Evolutionary conservation across 2,113 vertebrate genomes (phyloP).

Genomic region (Rhipidura dahli): DNA sequence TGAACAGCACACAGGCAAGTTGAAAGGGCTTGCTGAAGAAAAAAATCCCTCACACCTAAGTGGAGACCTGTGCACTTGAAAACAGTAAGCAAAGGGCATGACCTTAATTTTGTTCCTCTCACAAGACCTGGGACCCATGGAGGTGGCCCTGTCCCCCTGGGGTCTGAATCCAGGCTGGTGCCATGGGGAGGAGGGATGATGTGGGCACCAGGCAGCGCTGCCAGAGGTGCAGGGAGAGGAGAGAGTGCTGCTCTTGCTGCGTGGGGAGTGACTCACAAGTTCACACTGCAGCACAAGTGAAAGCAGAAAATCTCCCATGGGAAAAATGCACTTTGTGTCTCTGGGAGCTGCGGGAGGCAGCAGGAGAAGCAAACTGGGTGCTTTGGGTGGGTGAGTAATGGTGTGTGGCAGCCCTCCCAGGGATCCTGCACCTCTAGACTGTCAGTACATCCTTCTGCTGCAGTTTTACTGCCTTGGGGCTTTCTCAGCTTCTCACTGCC

Average conservation of each 20-base stretch:
- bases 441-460: not conserved
- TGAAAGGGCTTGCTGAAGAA: not conserved
- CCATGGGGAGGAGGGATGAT: not conserved
- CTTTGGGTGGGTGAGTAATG: rapidly evolving
- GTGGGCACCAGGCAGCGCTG: rapidly evolving
- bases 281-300: not conserved
- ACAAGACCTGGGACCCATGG: rapidly evolving
- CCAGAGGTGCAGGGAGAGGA: not conserved
- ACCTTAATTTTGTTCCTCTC: not conserved
- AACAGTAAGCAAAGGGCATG: not conserved
- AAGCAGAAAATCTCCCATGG: not conserved
- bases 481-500: not conserved
- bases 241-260: not conserved
- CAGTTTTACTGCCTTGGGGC: not conserved
- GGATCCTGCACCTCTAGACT: not conserved
- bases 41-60: not conserved
- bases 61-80: not conserved
- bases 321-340: rapidly evolving
- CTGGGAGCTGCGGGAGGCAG: not conserved
- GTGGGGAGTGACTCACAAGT: not conserved
- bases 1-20: not conserved
- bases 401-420: not conserved
- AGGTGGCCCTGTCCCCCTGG: rapidly evolving
- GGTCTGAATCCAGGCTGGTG: not conserved
- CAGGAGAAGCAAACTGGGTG: not conserved